These are phyloP conservation scores for Drosophila subsilvestris DNA, from an alignment of 2,888 invertebrate species.

Conservation along the genomic window DNA sequence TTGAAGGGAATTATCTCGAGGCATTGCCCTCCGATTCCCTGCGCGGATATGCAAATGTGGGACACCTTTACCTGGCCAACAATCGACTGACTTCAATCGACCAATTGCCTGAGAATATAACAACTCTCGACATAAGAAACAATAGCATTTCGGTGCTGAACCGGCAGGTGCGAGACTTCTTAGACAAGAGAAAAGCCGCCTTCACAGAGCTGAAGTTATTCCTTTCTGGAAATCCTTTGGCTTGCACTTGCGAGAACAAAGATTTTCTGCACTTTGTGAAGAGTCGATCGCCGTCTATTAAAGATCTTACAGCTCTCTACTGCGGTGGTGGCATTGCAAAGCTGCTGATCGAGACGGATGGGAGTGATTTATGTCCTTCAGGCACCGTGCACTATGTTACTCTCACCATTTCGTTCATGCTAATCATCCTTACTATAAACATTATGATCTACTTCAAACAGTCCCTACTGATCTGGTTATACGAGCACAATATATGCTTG, in stretches of 20 bases:
- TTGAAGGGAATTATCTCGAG: constrained; percentile 5
- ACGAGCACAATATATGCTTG: constrained; percentile 32
- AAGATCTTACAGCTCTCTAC: too few species aligned
- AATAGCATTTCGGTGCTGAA: background rate
- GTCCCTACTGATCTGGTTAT: constrained; percentile 33
- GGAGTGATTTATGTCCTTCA: constrained; percentile 17
- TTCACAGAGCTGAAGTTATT: background rate
- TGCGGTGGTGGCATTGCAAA: too few species aligned
- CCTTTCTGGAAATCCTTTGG: constrained; percentile 12
- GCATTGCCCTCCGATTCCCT: too few species aligned
- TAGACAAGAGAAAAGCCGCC: background rate
- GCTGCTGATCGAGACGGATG: constrained; percentile 3
- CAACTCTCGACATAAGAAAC: constrained; percentile 3
- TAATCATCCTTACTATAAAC: background rate
- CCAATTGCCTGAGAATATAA: background rate
- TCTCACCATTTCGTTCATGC: background rate
- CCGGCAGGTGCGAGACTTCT: background rate
- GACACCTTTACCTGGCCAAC: constrained; percentile 3
- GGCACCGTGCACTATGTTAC: constrained; percentile 4
- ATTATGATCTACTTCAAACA: constrained; percentile 15
- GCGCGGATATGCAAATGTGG: too few species aligned
- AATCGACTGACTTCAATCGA: constrained; percentile 7
- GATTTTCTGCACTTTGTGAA: constrained; percentile 13
- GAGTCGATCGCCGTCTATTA: background rate
- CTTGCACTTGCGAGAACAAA: constrained; percentile 11